A percentile compares a stretch with the other conserved stretches of the same genome.
Evolutionary conservation across 2,797 vertebrate genomes (phyloP).

Genomic region (Holocentrus rufus): DNA sequence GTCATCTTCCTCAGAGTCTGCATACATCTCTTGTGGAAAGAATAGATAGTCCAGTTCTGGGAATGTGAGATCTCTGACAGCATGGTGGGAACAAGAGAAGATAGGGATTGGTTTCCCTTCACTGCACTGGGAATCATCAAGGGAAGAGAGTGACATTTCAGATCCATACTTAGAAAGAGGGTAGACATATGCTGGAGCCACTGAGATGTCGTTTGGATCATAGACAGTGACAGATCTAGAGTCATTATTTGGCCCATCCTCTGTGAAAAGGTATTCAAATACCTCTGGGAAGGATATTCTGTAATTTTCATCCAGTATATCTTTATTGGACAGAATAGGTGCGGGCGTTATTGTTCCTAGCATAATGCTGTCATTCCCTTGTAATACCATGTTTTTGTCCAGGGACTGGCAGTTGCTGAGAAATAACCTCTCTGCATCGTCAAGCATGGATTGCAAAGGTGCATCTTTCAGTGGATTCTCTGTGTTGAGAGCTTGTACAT

Average conservation of each 20-base stretch:
- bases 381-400: slow-evolving; percentile 30
- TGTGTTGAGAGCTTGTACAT: slow-evolving; percentile 53
- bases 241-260: slow-evolving; percentile 36
- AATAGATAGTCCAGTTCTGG: slow-evolving; percentile 82
- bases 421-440: slow-evolving; percentile 30
- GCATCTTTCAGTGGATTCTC: slow-evolving; percentile 22
- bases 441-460: slow-evolving; percentile 16
- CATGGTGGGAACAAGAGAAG: slow-evolving; percentile 77
- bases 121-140: slow-evolving; percentile 15
- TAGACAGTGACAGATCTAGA: slow-evolving; percentile 36
- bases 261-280: slow-evolving; percentile 62
- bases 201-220: slow-evolving; percentile 67
- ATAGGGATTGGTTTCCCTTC: slow-evolving; percentile 75
- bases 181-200: slow-evolving; percentile 83
- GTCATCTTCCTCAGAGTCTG: slow-evolving; percentile 33
- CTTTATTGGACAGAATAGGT: slow-evolving; percentile 52
- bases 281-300: slow-evolving; percentile 65
- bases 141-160: slow-evolving; percentile 52
- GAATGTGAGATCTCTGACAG: slow-evolving; percentile 81
- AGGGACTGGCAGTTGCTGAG: slow-evolving; percentile 24
- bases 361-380: slow-evolving; percentile 27
- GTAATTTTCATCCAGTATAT: slow-evolving; percentile 48
- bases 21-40: slow-evolving; percentile 61
- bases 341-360: slow-evolving; percentile 29
- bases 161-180: slow-evolving; percentile 78